These are phyloP conservation scores for Galeopterus variegatus DNA, from an alignment of 2,113 vertebrate genomes.

Conservation along the genomic window DNA sequence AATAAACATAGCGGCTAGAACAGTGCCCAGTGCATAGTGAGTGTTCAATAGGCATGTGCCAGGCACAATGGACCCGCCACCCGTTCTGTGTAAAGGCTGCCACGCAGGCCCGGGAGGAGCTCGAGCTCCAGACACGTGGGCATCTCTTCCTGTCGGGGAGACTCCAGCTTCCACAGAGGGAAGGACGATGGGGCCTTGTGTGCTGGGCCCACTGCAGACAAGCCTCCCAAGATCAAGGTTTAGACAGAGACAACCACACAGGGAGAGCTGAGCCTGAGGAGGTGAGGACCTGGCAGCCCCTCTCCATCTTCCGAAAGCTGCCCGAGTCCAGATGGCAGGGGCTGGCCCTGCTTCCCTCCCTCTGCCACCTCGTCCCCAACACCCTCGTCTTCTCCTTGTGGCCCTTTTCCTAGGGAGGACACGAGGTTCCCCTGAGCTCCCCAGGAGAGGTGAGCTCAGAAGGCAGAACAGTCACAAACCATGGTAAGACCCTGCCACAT, in stretches of 20 bases:
- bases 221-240: neutral
- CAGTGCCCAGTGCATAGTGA: neutral
- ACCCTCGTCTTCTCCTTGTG: neutral
- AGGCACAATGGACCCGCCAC: neutral
- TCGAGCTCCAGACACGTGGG: rapidly evolving
- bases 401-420: neutral
- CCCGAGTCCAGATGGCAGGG: neutral
- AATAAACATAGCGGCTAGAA: neutral
- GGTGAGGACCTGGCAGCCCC: too few relatives aligned
- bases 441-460: neutral
- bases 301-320: neutral
- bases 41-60: neutral
- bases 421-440: rapidly evolving
- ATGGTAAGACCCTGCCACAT: neutral
- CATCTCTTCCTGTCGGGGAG: neutral
- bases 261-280: neutral
- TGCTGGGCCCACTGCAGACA: neutral
- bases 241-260: neutral
- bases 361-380: too few relatives aligned
- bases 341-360: neutral
- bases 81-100: neutral
- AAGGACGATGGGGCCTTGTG: neutral
- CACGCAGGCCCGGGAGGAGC: too few relatives aligned
- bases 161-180: rapidly evolving
- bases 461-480: neutral